Evolutionary conservation across 2,888 invertebrate genomes (phyloP).

Genomic region (Leistus spinibarbis): DNA sequence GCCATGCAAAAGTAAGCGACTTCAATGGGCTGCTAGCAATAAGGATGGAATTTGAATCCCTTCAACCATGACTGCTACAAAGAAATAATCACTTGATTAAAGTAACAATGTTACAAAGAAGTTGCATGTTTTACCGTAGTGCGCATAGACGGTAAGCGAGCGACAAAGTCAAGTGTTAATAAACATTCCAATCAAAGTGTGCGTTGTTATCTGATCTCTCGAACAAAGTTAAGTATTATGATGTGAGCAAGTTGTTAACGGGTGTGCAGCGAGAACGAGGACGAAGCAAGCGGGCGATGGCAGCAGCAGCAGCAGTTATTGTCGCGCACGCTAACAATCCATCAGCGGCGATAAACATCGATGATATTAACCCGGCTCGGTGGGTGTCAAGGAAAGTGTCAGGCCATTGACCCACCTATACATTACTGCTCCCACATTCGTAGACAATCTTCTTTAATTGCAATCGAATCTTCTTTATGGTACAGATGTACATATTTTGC

Average conservation of each 20-base stretch:
- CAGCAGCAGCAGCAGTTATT: background rate
- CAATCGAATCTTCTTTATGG: no score
- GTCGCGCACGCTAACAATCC: conserved; percentile 6
- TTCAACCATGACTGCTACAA: no score
- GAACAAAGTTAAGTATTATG: conserved; percentile 8
- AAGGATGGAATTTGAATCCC: no score
- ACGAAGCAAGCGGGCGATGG: background rate
- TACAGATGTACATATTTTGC: no score
- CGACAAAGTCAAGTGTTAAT: background rate
- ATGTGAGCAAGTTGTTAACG: background rate
- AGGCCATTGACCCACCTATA: background rate
- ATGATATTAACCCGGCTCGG: background rate
- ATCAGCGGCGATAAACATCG: background rate
- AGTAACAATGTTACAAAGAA: background rate
- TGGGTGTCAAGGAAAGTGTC: background rate
- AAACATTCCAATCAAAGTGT: background rate
- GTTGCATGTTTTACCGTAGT: no score
- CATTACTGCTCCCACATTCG: background rate
- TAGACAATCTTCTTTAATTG: no score
- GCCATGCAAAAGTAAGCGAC: no score
- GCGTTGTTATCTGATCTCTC: background rate
- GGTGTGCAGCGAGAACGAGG: background rate
- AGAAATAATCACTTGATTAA: no score
- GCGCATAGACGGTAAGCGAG: no score
- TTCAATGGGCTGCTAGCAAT: no score